Evolutionary conservation across 2,113 vertebrate species (phyloP).

Genomic region (Cettia cetti): DNA sequence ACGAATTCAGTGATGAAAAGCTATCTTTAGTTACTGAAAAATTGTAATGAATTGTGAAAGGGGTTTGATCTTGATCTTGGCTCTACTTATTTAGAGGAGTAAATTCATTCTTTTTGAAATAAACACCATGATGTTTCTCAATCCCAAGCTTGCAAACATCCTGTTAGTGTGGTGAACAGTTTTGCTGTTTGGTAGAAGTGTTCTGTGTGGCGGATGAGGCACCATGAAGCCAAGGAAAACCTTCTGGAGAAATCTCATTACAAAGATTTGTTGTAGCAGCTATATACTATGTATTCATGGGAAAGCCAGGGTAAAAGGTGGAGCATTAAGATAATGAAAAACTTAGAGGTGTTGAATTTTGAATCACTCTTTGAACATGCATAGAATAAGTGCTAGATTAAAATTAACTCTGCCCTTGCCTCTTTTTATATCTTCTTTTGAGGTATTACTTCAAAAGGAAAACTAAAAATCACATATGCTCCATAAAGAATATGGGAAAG

Average conservation of each 20-base stretch:
- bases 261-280: not conserved
- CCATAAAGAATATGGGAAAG: not conserved
- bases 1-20: not conserved
- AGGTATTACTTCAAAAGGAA: not conserved
- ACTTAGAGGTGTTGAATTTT: not conserved
- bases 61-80: not conserved
- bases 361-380: not conserved
- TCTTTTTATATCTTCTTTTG: not conserved
- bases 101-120: not conserved
- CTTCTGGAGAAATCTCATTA: not conserved
- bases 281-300: not conserved
- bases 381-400: not conserved
- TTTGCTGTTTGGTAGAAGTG: not conserved
- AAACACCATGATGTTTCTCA: not conserved
- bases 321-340: not conserved
- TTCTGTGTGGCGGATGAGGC: not conserved
- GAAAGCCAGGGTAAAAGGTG: not conserved
- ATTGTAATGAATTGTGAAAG: not conserved
- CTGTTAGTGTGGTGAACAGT: not conserved
- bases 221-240: not conserved
- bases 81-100: not conserved
- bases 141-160: not conserved
- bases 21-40: not conserved
- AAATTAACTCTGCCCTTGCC: not conserved
- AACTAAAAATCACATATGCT: not conserved